Conservation (phyloP, 2,113 vertebrate species). For the human (Homo sapiens) region GRCh38 chr1:150681001-150681500, state of each 20-base stretch:
- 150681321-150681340: not conserved
- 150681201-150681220: not conserved
- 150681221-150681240: not conserved
- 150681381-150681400: not conserved
- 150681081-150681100: too few relatives aligned
- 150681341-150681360: not conserved
- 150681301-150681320: not conserved
- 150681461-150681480: not conserved
- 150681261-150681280: not conserved
- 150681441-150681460: not conserved
- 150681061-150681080: not conserved
- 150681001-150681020: not conserved
- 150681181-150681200: not conserved
- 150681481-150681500: not conserved
- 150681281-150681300: not conserved
- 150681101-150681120: not conserved
- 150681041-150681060: not conserved
- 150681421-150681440: not conserved
- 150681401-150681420: not conserved
- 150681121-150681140: not conserved
- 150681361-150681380: not conserved
- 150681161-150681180: not conserved
- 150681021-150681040: not conserved
- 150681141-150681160: accelerated
- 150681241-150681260: not conserved